phyloP scores from a whole-genome alignment of 2,888 invertebrate genomes.

The Drosophila buzzatii region DNA sequence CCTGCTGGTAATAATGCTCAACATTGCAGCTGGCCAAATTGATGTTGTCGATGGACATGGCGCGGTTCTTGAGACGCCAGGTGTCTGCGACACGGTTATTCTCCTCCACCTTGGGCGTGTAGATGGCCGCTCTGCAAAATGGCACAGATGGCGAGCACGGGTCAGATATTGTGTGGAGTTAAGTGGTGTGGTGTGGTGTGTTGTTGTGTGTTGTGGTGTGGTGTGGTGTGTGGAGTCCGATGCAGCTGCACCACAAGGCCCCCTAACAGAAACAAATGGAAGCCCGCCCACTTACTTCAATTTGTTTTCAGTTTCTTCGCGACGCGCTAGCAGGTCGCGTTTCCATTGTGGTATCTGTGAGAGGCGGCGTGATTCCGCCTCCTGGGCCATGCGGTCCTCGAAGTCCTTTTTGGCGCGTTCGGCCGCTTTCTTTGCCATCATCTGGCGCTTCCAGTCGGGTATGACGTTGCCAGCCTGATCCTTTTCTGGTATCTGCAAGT shows the following conservation, averaged over 20 bases:
- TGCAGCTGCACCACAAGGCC: conserved; percentile 20
- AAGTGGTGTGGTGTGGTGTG: conserved; percentile 1
- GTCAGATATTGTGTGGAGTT: conserved; percentile 39
- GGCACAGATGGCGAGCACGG: conserved; percentile 43
- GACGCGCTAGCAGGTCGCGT: conserved; percentile 93
- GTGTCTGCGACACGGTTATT: conserved; percentile 86
- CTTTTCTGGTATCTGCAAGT: conserved; percentile 92
- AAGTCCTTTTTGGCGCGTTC: conserved; percentile 96
- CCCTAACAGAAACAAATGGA: conserved; percentile 2
- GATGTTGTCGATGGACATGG: conserved; percentile 89
- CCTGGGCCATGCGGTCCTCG: conserved; percentile 93
- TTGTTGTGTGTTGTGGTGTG: neutral
- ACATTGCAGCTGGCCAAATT: conserved; percentile 84
- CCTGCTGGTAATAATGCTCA: conserved; percentile 83
- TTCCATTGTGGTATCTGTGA: conserved; percentile 98
- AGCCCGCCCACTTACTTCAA: conserved; percentile 87
- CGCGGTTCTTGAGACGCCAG: conserved; percentile 86
- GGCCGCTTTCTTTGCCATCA: conserved; percentile 97
- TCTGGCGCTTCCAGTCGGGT: conserved; percentile 97
- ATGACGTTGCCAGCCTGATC: conserved; percentile 95
- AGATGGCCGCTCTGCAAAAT: conserved; percentile 87
- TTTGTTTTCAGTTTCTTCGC: conserved; percentile 91
- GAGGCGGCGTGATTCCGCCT: conserved; percentile 93
- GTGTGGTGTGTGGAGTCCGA: conserved; percentile 10
- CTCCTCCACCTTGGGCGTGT: conserved; percentile 90